Evolutionary conservation across 2,888 invertebrate species (phyloP), one percentile per base, ranked within the genome.

Genomic region (Eristalinus aeneus): DNA sequence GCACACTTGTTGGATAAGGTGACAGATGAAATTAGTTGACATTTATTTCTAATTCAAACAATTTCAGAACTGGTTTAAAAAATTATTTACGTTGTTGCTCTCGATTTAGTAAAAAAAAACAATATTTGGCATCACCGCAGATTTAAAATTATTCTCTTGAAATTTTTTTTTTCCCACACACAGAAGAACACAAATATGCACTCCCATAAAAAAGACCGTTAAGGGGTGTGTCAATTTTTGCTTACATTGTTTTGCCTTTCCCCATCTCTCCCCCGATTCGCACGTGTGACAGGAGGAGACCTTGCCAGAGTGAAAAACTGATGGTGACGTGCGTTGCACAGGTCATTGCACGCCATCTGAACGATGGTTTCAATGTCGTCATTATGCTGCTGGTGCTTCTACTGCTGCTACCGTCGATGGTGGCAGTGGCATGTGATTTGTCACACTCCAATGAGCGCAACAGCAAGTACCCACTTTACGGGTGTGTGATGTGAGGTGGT

Each of bases 401-500:
- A 2, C 46, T 46, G 46, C 46, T 46, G 46, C 8, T 31, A 53
- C 60, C 68, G 60, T 76, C 53, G 53, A 76, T 76, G 68, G 68
- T 53, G 68, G 61, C 61, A 53, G 53, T 76, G 76, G 68, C 68
- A 65, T 74, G 68, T 76, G 68, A 76, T 76, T 76, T 76, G 67
- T 68, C 67, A 76, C 76, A 67, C 76, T 76, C 36, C 53, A 76
- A 67, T 68, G 68, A 68, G 23, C 46, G 46, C 46, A 46, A 16
- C 75, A 68, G 54, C 75, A 58, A 46, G 65, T 39, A 39, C 27
- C 54, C 60, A 68, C 68, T 68, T 34, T 46, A 16, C n/a, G n/a
- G n/a, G 46, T 46, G 46, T 16, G 5, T 16, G 16, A 16, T 16
- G 16, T 46, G 16, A 5, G 10, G 34, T 9, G 34, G 34, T 34